A percentile compares a stretch with the other conserved stretches of the same genome.
These are phyloP conservation scores for Heterotilapia buettikoferi DNA, from an alignment of 2,113 vertebrate species.

Conservation along the genomic window DNA sequence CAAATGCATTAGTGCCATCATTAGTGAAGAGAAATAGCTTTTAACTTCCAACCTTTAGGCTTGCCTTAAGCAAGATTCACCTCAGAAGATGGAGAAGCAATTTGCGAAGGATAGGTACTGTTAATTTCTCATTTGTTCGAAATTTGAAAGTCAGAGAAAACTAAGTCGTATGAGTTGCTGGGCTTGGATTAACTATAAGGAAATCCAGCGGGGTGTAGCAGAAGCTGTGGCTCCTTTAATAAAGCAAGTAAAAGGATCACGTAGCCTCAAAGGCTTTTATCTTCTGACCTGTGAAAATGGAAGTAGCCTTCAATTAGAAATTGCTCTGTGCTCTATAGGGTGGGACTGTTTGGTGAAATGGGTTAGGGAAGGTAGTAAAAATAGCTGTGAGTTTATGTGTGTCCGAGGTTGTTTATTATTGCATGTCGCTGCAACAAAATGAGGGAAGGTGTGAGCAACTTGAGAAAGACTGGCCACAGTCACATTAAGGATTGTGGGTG, in stretches of 20 bases:
- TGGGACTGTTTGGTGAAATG: background rate
- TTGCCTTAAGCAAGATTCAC: background rate
- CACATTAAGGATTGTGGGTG: background rate
- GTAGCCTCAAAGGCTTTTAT: background rate
- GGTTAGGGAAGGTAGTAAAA: background rate
- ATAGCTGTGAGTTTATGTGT: background rate
- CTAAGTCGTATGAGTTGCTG: background rate
- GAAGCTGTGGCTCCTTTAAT: background rate
- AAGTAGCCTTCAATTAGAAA: background rate
- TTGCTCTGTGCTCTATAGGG: background rate
- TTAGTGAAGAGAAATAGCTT: conserved; percentile 31
- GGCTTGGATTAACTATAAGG: background rate
- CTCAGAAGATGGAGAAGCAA: background rate
- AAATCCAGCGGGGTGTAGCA: background rate
- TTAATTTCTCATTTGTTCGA: background rate
- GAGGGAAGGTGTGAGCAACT: background rate
- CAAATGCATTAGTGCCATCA: conserved; percentile 45
- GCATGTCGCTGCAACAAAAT: background rate
- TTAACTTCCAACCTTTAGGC: conserved; percentile 35
- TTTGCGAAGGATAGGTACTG: background rate
- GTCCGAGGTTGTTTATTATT: background rate
- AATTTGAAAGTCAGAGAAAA: background rate
- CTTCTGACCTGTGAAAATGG: background rate
- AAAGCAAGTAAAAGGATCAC: background rate
- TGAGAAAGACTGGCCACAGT: background rate